phyloP scores from a whole-genome alignment of 2,113 vertebrate species.

The Petaurus breviceps region DNA sequence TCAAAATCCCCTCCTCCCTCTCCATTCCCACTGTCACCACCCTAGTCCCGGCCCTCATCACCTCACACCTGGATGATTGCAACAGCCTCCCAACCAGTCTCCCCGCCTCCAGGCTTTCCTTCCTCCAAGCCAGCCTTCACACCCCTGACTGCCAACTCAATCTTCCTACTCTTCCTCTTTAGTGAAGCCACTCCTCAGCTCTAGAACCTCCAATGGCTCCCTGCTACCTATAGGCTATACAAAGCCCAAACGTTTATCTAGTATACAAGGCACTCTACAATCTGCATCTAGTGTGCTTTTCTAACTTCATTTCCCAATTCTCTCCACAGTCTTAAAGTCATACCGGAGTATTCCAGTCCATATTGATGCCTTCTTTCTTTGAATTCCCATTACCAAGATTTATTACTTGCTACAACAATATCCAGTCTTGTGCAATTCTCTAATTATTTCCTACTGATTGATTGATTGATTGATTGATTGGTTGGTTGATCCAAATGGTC shows the following conservation, averaged over 20 bases:
- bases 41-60: background rate
- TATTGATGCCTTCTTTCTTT: background rate
- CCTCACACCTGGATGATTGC: background rate
- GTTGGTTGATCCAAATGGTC: background rate
- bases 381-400: background rate
- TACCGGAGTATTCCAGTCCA: background rate
- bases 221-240: background rate
- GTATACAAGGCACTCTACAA: background rate
- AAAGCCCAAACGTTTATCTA: background rate
- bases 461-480: constrained; percentile 2
- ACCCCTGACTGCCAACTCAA: background rate
- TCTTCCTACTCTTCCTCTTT: background rate
- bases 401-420: background rate
- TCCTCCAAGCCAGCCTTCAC: background rate
- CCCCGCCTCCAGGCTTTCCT: background rate
- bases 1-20: background rate
- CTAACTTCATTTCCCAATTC: background rate
- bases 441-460: background rate
- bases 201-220: background rate
- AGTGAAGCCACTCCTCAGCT: background rate
- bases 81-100: background rate
- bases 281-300: background rate
- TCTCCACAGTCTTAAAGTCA: background rate
- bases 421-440: background rate
- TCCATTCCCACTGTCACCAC: background rate